Evolutionary conservation across 2,113 vertebrate genomes (phyloP).

Genomic region (Plotosus lineatus): DNA sequence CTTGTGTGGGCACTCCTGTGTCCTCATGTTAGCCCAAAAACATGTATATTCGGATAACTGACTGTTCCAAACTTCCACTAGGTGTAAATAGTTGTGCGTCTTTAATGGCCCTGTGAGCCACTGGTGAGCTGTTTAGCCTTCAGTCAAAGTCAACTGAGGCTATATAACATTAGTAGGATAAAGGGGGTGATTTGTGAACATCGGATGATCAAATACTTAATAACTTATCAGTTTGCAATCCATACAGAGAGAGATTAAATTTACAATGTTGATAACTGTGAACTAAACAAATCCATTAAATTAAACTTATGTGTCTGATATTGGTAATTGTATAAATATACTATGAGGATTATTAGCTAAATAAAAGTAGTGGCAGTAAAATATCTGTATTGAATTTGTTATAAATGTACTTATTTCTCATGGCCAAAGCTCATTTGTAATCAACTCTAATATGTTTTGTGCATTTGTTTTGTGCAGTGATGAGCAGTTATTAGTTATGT

Average conservation of each 20-base stretch:
- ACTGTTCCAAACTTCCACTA: too few relatives aligned
- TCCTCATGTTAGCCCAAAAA: too few relatives aligned
- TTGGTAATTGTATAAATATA: constrained; percentile 56
- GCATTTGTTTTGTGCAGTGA: background rate
- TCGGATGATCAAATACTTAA: constrained; percentile 30
- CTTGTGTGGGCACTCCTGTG: too few relatives aligned
- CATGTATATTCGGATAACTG: too few relatives aligned
- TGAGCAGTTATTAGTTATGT: constrained; percentile 14
- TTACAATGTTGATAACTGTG: constrained; percentile 53
- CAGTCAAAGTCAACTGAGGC: too few relatives aligned
- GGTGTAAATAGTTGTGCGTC: too few relatives aligned
- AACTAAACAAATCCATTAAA: constrained; percentile 49
- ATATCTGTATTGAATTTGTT: constrained; percentile 17
- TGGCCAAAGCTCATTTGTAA: constrained; percentile 31
- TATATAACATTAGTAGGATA: too few relatives aligned
- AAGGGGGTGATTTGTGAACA: constrained; percentile 29
- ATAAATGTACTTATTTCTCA: background rate
- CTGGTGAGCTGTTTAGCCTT: too few relatives aligned
- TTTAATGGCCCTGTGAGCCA: too few relatives aligned
- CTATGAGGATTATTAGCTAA: constrained; percentile 46
- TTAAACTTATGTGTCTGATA: constrained; percentile 59
- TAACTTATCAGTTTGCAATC: constrained; percentile 25
- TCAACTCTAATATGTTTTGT: constrained; percentile 7
- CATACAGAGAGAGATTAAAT: constrained; percentile 43
- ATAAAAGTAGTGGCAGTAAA: constrained; percentile 44